Percentiles rank a stretch among this genome's conserved stretches.
phyloP scores from a whole-genome alignment of 2,113 vertebrate genomes.

The Siniperca knerii region DNA sequence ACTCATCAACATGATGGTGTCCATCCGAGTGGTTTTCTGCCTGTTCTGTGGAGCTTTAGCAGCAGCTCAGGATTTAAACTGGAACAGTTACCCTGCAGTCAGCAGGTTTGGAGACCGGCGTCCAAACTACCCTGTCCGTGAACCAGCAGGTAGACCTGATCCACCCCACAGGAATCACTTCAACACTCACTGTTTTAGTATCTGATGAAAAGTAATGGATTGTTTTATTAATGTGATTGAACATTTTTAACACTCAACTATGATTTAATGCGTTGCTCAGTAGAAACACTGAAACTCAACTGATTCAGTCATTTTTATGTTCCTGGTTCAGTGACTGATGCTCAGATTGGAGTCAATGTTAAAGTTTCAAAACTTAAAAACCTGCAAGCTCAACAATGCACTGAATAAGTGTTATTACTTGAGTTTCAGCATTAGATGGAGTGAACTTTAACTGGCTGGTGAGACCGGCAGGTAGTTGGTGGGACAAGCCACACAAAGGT shows the following conservation, averaged over 20 bases:
- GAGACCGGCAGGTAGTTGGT: too few species aligned
- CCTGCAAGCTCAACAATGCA: too few species aligned
- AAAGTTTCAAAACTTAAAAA: too few species aligned
- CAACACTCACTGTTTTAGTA: background rate
- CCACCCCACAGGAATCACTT: background rate
- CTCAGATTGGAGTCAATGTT: too few species aligned
- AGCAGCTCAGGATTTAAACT: background rate
- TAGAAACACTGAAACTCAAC: background rate
- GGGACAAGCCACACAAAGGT: too few species aligned
- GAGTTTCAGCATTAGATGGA: too few species aligned
- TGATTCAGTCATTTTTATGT: background rate
- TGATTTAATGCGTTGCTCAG: background rate
- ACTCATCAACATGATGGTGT: background rate
- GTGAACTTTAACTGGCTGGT: background rate
- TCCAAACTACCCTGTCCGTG: background rate
- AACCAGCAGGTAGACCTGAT: slow-evolving; percentile 38
- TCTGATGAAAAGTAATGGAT: background rate
- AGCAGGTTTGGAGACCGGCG: background rate
- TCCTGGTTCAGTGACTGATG: too few species aligned
- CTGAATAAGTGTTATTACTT: too few species aligned
- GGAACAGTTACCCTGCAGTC: background rate
- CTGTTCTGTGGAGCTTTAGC: slow-evolving; percentile 7
- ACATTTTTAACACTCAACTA: too few species aligned
- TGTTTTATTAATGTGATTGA: background rate
- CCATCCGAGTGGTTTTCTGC: background rate